Base-by-base conservation (phyloP, 1,140 invertebrate genomes). In the Macrobrachium rosenbergii region DNA sequence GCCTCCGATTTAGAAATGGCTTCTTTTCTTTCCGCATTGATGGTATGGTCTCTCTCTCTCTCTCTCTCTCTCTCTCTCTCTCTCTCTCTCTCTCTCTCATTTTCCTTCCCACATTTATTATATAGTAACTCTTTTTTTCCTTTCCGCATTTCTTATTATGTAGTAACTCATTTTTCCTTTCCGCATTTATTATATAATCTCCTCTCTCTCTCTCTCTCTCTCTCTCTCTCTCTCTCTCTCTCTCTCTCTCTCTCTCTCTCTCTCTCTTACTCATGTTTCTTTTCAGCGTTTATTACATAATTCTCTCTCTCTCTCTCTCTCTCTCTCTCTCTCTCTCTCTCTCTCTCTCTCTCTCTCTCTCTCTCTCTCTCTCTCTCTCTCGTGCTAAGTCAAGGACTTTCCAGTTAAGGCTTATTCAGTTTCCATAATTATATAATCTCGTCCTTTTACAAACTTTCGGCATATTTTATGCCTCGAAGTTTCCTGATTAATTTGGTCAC, bases 11-110 rank as follows among this genome's bases (percentile, higher is more conserved):
- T 37, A 37, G 28, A 37, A n/a, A n/a, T n/a, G n/a, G n/a, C 28
- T 37, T 37, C 3, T 37, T 37, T 37, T 37, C 28, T 72, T 21
- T 14, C 11, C 37, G n/a, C n/a, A 37, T 17, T n/a, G 12, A 16
- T 23, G 21, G n/a, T 72, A 72, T 19, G 12, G 17, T 21, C 72
- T 75, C 72, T 75, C 72, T 75, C 16, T 77, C 75, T 77, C 43
- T 77, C 28, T 77, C 37, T 77, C 75, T 77, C 43, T 77, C 72
- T 77, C 73, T 76, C 73, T 76, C 37, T 76, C 73, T 76, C 37
- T 76, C 37, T 76, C 73, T 77, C 37, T 77, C 75, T 77, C 37
- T 58, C 75, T 52, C 37, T 58, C 43, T 77, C 37, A 28, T 7
- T 75, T 10, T 75, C 73, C 37, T 10, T 75, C 73, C 37, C n/a